Base-by-base conservation (phyloP, 1,140 invertebrate species). In the Protaetia brevitarsis region DNA sequence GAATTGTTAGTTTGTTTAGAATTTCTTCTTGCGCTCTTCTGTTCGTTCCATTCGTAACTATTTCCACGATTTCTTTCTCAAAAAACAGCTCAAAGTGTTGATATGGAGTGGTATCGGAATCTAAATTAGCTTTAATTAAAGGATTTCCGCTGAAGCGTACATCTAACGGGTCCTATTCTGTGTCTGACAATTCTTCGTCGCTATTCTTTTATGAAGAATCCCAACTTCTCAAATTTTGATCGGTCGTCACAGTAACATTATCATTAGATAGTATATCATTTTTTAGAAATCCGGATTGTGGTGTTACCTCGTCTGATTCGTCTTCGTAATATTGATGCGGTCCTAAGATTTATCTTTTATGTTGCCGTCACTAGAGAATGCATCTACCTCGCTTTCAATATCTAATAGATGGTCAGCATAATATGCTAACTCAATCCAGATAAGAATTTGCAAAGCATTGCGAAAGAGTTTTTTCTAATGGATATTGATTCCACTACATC, bases 231-330 rank as follows among this genome's bases (percentile, higher is more conserved):
- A 41, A 41, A 41, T 41, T 41, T 13, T 41, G 37, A 13, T 41
- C n/a, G n/a, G n/a, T n/a, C n/a, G n/a, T n/a, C n/a, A n/a, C n/a
- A n/a, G n/a, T 16, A 16, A 6, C 19, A 16, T 41, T 16, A 41
- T 41, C 37, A 41, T 41, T 16, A 41, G 37, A n/a, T n/a, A n/a
- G n/a, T 41, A 41, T n/a, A 16, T 41, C 37, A 41, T n/a, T n/a
- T n/a, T 37, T n/a, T 41, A 16, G 19, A 41, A 41, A 16, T 41
- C 2, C 13, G 19, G 13, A 41, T 41, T 41, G 7, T 5, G n/a
- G 13, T n/a, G 37, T 41, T 5, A n/a, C 2, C 2, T 41, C 37
- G 10, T 11, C 37, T 41, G 11, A 41, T 41, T 41, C 7, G n/a
- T 41, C 37, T 5, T 16, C 19, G 13, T 41, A 1, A 1, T 41